Conservation (phyloP, 2,113 vertebrate species). For the Xenopus tropicalis region UCB_Xtro_10.0 CM004447.2:48916501-48917000, state of each 20-base stretch:
- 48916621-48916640: conserved; percentile 55
- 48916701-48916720: conserved; percentile 75
- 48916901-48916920: conserved; percentile 21
- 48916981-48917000: no score
- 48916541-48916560: no score
- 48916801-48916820: conserved; percentile 79
- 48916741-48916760: conserved; percentile 63
- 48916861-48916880: conserved; percentile 81
- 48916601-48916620: no score
- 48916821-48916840: conserved; percentile 81
- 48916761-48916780: conserved; percentile 71
- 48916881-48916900: conserved; percentile 57
- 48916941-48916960: no score
- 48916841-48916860: conserved; percentile 80
- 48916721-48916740: conserved; percentile 76
- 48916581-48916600: no score
- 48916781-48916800: conserved; percentile 60
- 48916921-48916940: no score
- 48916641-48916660: conserved; percentile 81
- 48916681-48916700: conserved; percentile 61
- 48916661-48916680: conserved; percentile 79
- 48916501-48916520: no score
- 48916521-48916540: no score
- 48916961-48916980: no score
- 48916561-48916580: no score